These are phyloP conservation scores for Sterrhoptilus dennistouni DNA, from an alignment of 2,113 vertebrate species.

Conservation along the genomic window DNA sequence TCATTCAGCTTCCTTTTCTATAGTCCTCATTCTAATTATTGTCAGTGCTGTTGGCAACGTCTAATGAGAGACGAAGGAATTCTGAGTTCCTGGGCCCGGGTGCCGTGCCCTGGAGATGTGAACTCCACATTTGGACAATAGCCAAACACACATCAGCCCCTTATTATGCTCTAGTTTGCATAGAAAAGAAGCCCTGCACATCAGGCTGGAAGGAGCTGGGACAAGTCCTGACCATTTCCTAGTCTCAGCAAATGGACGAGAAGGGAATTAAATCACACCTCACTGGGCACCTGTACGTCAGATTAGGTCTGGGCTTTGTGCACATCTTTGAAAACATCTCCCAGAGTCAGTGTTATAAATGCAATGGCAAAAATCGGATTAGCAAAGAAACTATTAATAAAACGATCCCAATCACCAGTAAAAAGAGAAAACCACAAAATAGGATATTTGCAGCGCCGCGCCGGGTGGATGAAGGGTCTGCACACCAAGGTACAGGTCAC, in stretches of 20 bases:
- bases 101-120: not conserved
- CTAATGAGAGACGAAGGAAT: not conserved
- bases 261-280: not conserved
- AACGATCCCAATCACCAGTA: no score
- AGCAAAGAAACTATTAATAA: no score
- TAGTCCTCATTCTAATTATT: not conserved
- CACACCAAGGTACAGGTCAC: no score
- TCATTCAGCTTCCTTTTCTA: conserved; percentile 7
- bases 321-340: not conserved
- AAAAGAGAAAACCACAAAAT: no score
- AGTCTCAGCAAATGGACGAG: not conserved
- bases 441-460: no score
- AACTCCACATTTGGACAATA: not conserved
- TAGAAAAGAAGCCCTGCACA: not conserved
- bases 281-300: not conserved
- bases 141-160: not conserved
- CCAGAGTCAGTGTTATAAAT: no score
- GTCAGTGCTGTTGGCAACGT: not conserved
- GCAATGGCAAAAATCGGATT: no score
- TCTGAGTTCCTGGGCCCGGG: not conserved
- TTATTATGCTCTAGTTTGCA: not conserved
- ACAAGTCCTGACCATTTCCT: not conserved
- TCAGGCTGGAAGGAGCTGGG: not conserved
- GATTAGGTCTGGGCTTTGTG: not conserved
- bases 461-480: no score